Conservation (phyloP, 2,797 vertebrate genomes). For the Gadopsis marmoratus region DNA sequence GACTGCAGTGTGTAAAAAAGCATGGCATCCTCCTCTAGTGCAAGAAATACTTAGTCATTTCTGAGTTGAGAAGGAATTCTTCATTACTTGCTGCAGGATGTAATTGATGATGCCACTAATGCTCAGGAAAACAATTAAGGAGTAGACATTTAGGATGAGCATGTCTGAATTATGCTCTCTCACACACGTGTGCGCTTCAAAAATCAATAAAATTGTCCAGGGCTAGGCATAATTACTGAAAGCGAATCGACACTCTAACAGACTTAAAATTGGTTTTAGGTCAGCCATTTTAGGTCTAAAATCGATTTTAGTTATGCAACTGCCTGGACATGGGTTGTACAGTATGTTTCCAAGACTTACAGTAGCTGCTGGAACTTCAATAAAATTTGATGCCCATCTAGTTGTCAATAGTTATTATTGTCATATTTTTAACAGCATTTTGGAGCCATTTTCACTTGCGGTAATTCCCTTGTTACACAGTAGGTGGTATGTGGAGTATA, state of each 20-base stretch:
- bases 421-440: too few species aligned
- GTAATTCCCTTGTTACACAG: too few species aligned
- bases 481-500: too few species aligned
- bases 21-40: background rate
- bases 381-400: too few species aligned
- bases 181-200: background rate
- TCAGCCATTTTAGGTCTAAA: background rate
- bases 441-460: too few species aligned
- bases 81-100: slow-evolving; percentile 5
- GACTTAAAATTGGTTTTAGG: background rate
- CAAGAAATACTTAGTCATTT: slow-evolving; percentile 32
- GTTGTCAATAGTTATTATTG: too few species aligned
- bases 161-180: background rate
- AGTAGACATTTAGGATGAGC: background rate
- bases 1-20: slow-evolving; percentile 22
- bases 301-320: background rate
- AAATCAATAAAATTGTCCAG: background rate
- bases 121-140: background rate
- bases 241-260: background rate
- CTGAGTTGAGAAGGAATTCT: too few species aligned
- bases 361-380: too few species aligned
- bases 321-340: too few species aligned
- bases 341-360: too few species aligned
- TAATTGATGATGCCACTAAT: background rate
- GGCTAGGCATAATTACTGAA: background rate